These are phyloP conservation scores for Anabas testudineus DNA, from an alignment of 2,797 vertebrate species.

Conservation along the genomic window DNA sequence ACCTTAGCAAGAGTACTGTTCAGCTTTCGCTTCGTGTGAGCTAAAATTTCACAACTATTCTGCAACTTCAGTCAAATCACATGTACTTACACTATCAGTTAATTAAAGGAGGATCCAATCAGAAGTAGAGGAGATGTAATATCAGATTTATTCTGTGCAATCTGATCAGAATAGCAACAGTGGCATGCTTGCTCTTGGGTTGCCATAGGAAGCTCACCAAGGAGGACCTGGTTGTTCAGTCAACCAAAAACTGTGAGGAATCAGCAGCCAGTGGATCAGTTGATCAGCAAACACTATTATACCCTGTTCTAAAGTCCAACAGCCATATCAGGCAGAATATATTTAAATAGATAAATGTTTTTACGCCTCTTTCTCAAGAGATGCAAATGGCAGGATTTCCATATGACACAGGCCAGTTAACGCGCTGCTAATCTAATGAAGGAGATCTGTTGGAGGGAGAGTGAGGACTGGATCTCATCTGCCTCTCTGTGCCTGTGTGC, in stretches of 20 bases:
- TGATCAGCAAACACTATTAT: slow-evolving; percentile 79
- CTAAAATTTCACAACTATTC: slow-evolving; percentile 55
- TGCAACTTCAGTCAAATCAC: slow-evolving; percentile 72
- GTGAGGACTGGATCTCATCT: slow-evolving; percentile 52
- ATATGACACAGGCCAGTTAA: slow-evolving; percentile 78
- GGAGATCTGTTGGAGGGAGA: slow-evolving; percentile 65
- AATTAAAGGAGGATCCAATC: slow-evolving; percentile 81
- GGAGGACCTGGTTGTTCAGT: slow-evolving; percentile 69
- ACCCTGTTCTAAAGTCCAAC: slow-evolving; percentile 77
- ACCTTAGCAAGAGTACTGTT: slow-evolving; percentile 7
- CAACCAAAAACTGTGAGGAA: slow-evolving; percentile 71
- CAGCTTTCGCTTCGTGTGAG: slow-evolving; percentile 1
- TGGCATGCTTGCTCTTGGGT: slow-evolving; percentile 50
- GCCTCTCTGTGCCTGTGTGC: slow-evolving; percentile 18
- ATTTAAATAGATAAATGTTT: slow-evolving; percentile 85
- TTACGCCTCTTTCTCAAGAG: slow-evolving; percentile 74
- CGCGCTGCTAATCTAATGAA: slow-evolving; percentile 71
- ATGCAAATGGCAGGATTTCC: slow-evolving; percentile 84
- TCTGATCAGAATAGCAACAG: slow-evolving; percentile 69
- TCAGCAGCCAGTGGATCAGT: slow-evolving; percentile 68
- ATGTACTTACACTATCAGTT: slow-evolving; percentile 71
- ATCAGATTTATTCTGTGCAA: slow-evolving; percentile 74
- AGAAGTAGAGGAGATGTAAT: slow-evolving; percentile 63
- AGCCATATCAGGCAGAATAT: slow-evolving; percentile 73
- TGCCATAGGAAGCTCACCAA: slow-evolving; percentile 66